phyloP scores from a whole-genome alignment of 2,797 vertebrate species.

The Prionace glauca region DNA sequence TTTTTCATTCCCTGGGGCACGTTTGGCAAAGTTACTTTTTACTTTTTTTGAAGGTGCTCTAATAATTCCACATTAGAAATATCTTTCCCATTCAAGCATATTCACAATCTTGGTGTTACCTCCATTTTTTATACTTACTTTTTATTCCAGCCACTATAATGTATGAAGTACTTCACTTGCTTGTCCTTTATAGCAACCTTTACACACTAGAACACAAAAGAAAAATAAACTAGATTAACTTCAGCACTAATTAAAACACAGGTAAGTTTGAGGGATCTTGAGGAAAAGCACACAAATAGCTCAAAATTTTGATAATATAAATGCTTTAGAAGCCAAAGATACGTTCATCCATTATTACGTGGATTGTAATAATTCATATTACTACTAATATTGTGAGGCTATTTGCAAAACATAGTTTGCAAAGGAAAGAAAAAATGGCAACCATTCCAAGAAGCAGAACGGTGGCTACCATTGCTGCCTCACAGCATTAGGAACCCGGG shows the following conservation, averaged over 20 bases:
- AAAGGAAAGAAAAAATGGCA: background rate
- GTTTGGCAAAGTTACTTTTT: background rate
- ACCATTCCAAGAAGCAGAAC: no score
- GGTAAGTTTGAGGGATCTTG: background rate
- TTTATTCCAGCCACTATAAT: conserved; percentile 99
- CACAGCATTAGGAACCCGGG: no score
- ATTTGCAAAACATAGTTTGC: background rate
- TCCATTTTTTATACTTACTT: conserved; percentile 72
- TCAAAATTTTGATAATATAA: background rate
- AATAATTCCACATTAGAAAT: background rate
- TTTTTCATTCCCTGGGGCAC: no score
- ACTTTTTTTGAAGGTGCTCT: background rate
- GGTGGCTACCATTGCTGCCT: no score
- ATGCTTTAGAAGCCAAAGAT: background rate
- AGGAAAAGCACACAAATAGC: background rate
- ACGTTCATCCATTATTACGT: no score
- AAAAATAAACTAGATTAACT: background rate
- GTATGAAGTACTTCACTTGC: conserved; percentile 99
- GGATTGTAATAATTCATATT: no score
- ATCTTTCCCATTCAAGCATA: background rate
- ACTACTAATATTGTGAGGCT: background rate
- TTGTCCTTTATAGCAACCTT: conserved; percentile 98
- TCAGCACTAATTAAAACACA: background rate
- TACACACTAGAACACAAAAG: conserved; percentile 75
- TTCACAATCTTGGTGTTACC: background rate